Evolutionary conservation across 1,140 invertebrate species (phyloP), one percentile per base, ranked within the genome.

Genomic region (Lordiphosa stackelbergi): DNA sequence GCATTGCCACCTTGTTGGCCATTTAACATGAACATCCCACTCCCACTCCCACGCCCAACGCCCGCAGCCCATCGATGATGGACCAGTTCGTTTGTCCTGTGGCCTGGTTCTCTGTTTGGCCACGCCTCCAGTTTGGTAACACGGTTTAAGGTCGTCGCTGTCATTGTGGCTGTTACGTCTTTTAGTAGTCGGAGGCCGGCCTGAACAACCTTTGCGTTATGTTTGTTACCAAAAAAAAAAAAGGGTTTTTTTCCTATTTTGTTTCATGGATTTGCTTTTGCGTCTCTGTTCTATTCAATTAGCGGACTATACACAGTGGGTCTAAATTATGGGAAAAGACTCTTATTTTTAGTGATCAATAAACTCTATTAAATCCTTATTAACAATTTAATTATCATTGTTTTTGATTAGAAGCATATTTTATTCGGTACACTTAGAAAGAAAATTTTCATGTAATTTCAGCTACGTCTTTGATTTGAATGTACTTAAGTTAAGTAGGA

Each of bases 1-100:
- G 74, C 74, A 78, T 79, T 79, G 74, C 81, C 74, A 79, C 75
- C 74, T 81, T 79, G 74, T 71, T 74, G 75, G 75, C 70, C 75
- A 79, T 79, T 79, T 81, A 73, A 74, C 74, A 53, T 56, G 59
- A 54, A 59, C 54, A 56, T 57, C 66, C 62, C 41, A 13, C 46
- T 16, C 16, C 16, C 16, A 2, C 16, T 16, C 19, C 19, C 34
- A 34, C 63, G 34, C 52, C 65, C 28, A 8, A 7, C 28, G 28
- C 53, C 46, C 41, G 37, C 47, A 22, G 42, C 24, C 36, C 28
- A n/a, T 31, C 46, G 36, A 1, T 19, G 3, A 31, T 3, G 24
- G 6, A 7, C 19, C 22, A 19, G n/a, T 8, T 28, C 42, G 42
- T 45, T 45, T 41, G 38, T 68, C 36, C 58, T 69, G 53, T 63